Evolutionary conservation across 1,140 invertebrate genomes (phyloP).

Genomic region (Drosophila tsacasi): DNA sequence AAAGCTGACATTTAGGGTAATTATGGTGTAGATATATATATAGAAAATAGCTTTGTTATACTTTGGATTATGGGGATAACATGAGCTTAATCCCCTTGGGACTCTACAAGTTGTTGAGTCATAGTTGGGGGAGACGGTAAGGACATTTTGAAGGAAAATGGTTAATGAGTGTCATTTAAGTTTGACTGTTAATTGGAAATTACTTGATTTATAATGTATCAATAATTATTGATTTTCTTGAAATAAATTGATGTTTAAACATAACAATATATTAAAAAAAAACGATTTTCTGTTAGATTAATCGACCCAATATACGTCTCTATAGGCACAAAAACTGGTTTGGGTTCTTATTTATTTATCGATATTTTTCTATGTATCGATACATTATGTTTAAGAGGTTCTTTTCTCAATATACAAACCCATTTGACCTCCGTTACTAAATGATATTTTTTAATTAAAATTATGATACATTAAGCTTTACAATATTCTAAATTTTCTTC

Average conservation of each 20-base stretch:
- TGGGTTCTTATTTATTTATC: too few relatives aligned
- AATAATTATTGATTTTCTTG: neutral
- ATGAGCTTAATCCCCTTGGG: slow-evolving; percentile 6
- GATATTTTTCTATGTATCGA: too few relatives aligned
- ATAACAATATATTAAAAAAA: neutral
- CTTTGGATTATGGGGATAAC: slow-evolving; percentile 32
- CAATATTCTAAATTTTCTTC: too few relatives aligned
- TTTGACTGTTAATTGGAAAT: neutral
- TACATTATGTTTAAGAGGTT: too few relatives aligned
- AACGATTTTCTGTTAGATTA: too few relatives aligned
- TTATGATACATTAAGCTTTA: too few relatives aligned
- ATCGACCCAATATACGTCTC: too few relatives aligned
- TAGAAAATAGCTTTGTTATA: slow-evolving; percentile 26
- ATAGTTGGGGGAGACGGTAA: neutral
- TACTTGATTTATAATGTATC: neutral
- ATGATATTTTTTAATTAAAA: too few relatives aligned
- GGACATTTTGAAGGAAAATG: neutral
- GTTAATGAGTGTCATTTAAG: neutral
- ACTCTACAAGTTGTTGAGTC: slow-evolving; percentile 5
- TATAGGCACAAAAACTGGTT: too few relatives aligned
- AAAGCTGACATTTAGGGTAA: slow-evolving; percentile 26
- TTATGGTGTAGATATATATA: slow-evolving; percentile 14
- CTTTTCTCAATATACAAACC: too few relatives aligned
- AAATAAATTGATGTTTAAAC: neutral
- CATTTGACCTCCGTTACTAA: too few relatives aligned